Conservation (phyloP, 2,888 invertebrate species). For the Synergus itoensis region DNA sequence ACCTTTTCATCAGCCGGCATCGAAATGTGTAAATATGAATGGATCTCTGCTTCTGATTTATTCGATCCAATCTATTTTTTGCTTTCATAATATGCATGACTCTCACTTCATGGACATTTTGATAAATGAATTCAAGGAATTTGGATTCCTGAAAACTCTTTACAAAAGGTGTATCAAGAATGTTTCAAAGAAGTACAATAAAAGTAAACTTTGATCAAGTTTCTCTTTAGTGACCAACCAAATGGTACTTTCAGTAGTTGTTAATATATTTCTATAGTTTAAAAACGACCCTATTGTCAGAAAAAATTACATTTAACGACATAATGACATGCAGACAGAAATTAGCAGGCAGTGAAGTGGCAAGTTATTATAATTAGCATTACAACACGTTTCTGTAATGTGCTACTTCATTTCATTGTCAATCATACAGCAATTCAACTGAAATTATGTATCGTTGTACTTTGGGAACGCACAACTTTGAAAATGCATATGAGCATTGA, state of each 20-base stretch:
- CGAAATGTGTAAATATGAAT: background rate
- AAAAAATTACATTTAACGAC: background rate
- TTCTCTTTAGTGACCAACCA: background rate
- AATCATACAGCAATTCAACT: background rate
- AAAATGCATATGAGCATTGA: background rate
- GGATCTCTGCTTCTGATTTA: slow-evolving; percentile 9
- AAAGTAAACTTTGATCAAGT: background rate
- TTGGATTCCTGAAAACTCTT: background rate
- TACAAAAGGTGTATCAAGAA: background rate
- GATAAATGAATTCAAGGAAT: background rate
- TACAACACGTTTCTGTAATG: background rate
- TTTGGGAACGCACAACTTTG: background rate
- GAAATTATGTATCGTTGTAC: background rate
- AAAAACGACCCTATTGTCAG: background rate
- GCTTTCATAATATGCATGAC: background rate
- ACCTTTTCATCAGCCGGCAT: background rate
- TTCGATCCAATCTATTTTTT: background rate
- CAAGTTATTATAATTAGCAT: background rate
- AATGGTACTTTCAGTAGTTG: background rate
- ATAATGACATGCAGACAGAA: background rate
- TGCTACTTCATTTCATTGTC: background rate
- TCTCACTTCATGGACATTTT: background rate
- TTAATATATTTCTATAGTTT: background rate
- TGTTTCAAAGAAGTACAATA: background rate
- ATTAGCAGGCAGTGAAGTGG: background rate